These are phyloP conservation scores for Rugalucina vietnamica DNA, from an alignment of 2,888 invertebrate species.

Conservation along the genomic window DNA sequence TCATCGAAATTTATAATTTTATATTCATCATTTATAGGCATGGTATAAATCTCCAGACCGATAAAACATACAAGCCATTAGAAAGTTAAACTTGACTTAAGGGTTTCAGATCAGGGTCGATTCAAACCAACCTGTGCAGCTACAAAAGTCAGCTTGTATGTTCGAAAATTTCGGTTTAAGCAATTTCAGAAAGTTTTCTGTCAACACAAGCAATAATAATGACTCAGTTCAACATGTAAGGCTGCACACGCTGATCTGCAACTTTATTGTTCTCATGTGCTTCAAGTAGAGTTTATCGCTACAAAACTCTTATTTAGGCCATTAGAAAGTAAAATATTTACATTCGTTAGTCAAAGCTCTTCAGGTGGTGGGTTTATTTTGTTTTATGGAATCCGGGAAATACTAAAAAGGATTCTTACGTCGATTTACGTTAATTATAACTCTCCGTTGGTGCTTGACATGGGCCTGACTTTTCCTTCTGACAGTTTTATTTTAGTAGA, in stretches of 20 bases:
- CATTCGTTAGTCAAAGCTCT: neutral
- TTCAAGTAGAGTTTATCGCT: no score
- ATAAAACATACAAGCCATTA: neutral
- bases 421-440: neutral
- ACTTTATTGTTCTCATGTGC: no score
- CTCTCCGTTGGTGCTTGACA: neutral
- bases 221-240: no score
- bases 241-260: no score
- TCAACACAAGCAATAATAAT: no score
- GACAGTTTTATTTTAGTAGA: slow-evolving; percentile 1
- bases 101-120: no score
- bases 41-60: neutral
- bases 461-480: neutral
- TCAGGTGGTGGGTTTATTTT: neutral
- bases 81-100: neutral
- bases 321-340: neutral
- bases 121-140: no score
- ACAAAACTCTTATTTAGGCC: no score
- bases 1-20: slow-evolving; percentile 9
- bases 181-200: no score
- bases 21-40: neutral
- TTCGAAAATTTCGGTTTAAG: no score
- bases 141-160: no score
- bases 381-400: neutral
- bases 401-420: neutral